These are phyloP conservation scores for Xiphophorus couchianus DNA, from an alignment of 2,113 vertebrate genomes.

Conservation along the genomic window DNA sequence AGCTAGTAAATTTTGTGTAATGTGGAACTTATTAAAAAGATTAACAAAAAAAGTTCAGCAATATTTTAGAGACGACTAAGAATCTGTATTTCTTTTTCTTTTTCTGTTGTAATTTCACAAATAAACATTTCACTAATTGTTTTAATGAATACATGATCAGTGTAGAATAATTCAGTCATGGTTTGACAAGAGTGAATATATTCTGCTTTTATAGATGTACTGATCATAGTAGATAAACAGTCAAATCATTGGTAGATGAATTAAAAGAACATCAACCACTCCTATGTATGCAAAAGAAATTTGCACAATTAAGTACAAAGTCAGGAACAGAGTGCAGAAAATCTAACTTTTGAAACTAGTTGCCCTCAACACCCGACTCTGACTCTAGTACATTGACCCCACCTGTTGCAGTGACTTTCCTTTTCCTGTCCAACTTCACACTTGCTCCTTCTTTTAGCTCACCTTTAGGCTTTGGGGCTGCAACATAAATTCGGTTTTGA, in stretches of 20 bases:
- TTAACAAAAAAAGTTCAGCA: neutral
- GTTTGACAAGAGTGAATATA: no score
- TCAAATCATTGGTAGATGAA: no score
- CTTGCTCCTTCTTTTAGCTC: conserved; percentile 14
- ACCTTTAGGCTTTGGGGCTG: conserved; percentile 19
- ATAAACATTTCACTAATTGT: no score
- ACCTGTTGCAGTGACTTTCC: neutral
- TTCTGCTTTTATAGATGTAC: no score
- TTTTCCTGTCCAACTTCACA: neutral
- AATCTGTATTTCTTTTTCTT: no score
- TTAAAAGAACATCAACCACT: no score
- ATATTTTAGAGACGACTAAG: no score
- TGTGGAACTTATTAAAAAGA: neutral
- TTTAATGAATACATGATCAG: no score
- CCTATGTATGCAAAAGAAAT: neutral
- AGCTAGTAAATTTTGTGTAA: neutral
- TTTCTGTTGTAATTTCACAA: no score
- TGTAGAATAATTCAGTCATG: no score
- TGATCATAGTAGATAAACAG: no score
- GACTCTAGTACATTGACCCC: neutral
- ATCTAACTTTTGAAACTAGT: no score
- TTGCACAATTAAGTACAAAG: neutral
- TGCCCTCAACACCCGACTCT: neutral
- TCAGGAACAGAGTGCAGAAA: neutral
- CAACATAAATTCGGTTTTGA: conserved; percentile 43